A percentile compares a stretch with the other conserved stretches of the same genome.
These are phyloP conservation scores for Liparis tanakae DNA, from an alignment of 2,797 vertebrate species.

Conservation along the genomic window DNA sequence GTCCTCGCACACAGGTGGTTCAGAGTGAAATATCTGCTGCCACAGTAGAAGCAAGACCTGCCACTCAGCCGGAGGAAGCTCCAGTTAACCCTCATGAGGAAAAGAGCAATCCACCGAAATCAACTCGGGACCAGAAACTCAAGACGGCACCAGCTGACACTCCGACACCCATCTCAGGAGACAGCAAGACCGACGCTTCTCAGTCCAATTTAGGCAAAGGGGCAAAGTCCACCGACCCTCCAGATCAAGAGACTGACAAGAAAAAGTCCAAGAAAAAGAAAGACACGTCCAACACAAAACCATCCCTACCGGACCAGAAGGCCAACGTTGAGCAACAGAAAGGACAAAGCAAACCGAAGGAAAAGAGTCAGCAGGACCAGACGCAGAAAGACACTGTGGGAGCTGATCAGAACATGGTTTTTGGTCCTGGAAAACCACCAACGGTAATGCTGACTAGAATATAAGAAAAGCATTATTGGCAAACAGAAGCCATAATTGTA, in stretches of 20 bases:
- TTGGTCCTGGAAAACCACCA: constrained; percentile 17
- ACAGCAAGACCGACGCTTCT: background rate
- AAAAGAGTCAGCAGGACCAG: constrained; percentile 29
- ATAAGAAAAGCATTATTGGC: background rate
- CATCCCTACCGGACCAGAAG: constrained; percentile 59
- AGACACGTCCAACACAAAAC: background rate
- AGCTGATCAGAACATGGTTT: constrained; percentile 31
- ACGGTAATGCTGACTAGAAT: constrained; percentile 53
- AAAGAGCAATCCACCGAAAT: background rate
- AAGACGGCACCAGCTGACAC: background rate
- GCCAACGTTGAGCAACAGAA: constrained; percentile 50
- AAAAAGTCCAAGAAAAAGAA: constrained; percentile 49
- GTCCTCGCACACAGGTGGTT: background rate
- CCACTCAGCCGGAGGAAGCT: background rate
- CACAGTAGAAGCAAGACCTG: constrained; percentile 1
- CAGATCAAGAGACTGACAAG: constrained; percentile 17
- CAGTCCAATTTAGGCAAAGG: constrained; percentile 25
- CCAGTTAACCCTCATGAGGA: background rate
- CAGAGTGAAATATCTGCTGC: constrained; percentile 3
- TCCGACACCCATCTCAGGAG: background rate
- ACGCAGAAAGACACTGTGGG: constrained; percentile 6
- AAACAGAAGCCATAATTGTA: rapidly evolving
- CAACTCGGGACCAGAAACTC: constrained; percentile 12
- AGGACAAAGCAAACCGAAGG: constrained; percentile 40
- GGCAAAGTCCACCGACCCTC: background rate